These are phyloP conservation scores for Lepidonotus clava DNA, from an alignment of 2,888 invertebrate species.

Conservation along the genomic window DNA sequence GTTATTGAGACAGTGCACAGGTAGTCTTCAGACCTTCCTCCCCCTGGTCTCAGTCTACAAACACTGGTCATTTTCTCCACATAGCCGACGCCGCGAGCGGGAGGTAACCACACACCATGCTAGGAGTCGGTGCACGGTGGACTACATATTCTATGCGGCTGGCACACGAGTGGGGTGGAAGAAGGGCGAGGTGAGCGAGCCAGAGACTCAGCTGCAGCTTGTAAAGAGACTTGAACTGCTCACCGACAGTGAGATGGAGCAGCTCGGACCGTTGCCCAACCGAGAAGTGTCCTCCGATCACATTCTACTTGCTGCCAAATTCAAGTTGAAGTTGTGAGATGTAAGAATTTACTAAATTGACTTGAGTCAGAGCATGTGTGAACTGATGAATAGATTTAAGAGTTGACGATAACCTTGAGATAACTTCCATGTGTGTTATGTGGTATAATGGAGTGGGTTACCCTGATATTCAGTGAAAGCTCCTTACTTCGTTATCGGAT, in stretches of 20 bases:
- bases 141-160: conserved; percentile 91
- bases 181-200: background rate
- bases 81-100: conserved; percentile 74
- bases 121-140: conserved; percentile 86
- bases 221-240: conserved; percentile 86
- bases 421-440: too few species aligned
- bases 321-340: conserved; percentile 55
- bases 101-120: conserved; percentile 92
- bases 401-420: too few species aligned
- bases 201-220: conserved; percentile 83
- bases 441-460: too few species aligned
- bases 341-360: too few species aligned
- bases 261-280: conserved; percentile 87
- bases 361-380: too few species aligned
- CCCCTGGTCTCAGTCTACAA: conserved; percentile 87
- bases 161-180: background rate
- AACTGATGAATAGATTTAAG: too few species aligned
- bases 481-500: too few species aligned
- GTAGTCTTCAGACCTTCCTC: conserved; percentile 85
- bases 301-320: conserved; percentile 73
- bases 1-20: conserved; percentile 79
- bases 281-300: conserved; percentile 75
- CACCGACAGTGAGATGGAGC: conserved; percentile 83
- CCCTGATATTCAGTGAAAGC: too few species aligned
- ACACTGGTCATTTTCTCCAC: conserved; percentile 78